Evolutionary conservation across 2,113 vertebrate genomes (phyloP).

Genomic region (Colistium nudipinnis): DNA sequence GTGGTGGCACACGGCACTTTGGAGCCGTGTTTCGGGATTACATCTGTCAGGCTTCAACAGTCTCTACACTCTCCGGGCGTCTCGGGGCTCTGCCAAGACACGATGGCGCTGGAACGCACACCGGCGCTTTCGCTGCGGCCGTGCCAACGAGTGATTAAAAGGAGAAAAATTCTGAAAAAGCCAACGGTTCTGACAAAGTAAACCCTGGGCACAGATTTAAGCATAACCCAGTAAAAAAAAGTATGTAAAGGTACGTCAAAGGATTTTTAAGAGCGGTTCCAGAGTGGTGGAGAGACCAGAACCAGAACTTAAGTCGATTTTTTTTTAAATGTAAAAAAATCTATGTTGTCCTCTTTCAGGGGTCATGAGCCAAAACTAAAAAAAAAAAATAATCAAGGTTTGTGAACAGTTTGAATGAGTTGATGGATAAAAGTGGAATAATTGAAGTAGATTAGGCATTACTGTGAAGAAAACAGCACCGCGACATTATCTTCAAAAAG

Average conservation of each 20-base stretch:
- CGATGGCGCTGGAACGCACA: conserved; percentile 38
- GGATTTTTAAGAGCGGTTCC: conserved; percentile 17
- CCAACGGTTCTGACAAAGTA: conserved; percentile 55
- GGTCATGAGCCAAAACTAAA: background rate
- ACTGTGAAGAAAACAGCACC: background rate
- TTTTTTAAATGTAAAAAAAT: too few species aligned
- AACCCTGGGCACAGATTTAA: too few species aligned
- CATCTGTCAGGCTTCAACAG: conserved; percentile 67
- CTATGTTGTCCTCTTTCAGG: background rate
- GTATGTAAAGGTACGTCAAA: conserved; percentile 13
- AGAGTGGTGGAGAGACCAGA: background rate
- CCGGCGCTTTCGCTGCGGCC: conserved; percentile 48
- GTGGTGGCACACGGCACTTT: conserved; percentile 69
- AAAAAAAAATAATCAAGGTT: too few species aligned
- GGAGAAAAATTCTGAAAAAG: conserved; percentile 47
- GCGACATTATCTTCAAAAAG: background rate
- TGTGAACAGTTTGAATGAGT: too few species aligned
- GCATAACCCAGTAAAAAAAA: too few species aligned
- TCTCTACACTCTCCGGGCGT: conserved; percentile 30
- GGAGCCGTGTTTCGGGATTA: conserved; percentile 70
- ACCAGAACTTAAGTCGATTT: too few species aligned
- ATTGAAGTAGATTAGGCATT: background rate
- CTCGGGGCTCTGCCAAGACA: conserved; percentile 45
- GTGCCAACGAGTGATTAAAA: conserved; percentile 61
- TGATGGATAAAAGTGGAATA: too few species aligned